A percentile compares a stretch with the other conserved stretches of the same genome.
Evolutionary conservation across 2,888 invertebrate species (phyloP).

Genomic region (Ischnus inquisitorius): DNA sequence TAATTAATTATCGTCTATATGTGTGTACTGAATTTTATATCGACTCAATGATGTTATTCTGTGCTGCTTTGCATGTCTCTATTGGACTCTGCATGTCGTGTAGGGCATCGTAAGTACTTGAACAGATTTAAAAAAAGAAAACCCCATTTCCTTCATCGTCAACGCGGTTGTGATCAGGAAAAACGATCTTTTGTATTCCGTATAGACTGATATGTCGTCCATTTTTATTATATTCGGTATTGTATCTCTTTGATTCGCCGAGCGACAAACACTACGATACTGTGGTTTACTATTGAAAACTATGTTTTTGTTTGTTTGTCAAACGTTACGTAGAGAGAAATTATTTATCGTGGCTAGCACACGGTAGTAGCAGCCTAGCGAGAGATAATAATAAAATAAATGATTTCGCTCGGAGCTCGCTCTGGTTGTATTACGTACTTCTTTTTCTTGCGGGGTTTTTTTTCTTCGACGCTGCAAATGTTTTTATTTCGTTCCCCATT

Average conservation of each 20-base stretch:
- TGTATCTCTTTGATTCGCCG: background rate
- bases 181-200: conserved; percentile 26
- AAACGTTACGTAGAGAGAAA: background rate
- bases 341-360: background rate
- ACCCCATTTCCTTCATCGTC: conserved; percentile 36
- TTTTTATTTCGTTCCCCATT: conserved; percentile 45
- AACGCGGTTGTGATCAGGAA: conserved; percentile 19
- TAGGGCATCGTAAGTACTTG: conserved; percentile 85
- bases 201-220: background rate
- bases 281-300: background rate
- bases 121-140: conserved; percentile 73
- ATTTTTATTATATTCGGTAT: background rate
- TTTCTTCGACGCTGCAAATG: conserved; percentile 25
- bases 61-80: conserved; percentile 85
- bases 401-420: conserved; percentile 18
- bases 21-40: conserved; percentile 81
- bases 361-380: conserved; percentile 24
- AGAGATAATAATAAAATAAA: conserved; percentile 20
- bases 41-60: conserved; percentile 84
- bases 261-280: conserved; percentile 24
- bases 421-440: conserved; percentile 21
- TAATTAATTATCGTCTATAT: conserved; percentile 77
- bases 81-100: conserved; percentile 85
- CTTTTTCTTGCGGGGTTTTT: background rate
- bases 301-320: background rate